Base-by-base conservation (phyloP, 2,113 vertebrate species). In the Otus sunia region DNA sequence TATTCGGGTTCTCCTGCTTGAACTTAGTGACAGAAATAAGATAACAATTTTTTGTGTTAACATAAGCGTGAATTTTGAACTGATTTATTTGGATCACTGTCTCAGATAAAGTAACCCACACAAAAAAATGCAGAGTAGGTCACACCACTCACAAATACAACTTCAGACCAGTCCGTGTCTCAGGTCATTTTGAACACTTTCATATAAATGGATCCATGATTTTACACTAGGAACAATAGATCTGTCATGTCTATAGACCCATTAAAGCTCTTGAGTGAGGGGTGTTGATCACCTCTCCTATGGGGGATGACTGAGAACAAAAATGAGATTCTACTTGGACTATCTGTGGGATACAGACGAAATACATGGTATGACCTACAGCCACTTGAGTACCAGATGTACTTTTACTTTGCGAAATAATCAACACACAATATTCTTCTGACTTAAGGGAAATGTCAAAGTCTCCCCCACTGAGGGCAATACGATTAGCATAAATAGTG, bases 1-100 rank as follows among this genome's bases (percentile, higher is more conserved):
- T 99, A 99, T 93, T 99, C 99, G n/a, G 98, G 98, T 92, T 99
- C 99, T 97, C 98, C 99, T 93, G 98, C 97, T 97, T 98, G 97
- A 75, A 96, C 99, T 99, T 98, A 91, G 96, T 76, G 69, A 97
- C 58, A 97, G 95, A 97, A 97, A 97, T 23, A 94, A 95, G 16
- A 92, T 16, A 92, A 92, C 19, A 97, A 90, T 94, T 97, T 78
- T 77, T 25, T 50, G 43, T 69, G 92, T 96, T 92, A 95, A 87
- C 15, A 72, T 52, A 56, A 87, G 76, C 64, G 79, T 16, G 15
- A 64, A 75, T 85, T 86, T 62, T 71, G 18, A 81, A 87, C 49
- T 11, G 26, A 22, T 80, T 39, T 8, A 68, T 78, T 68, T 66
- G 41, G 27, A 75, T 89, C 59, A 78, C 17, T 69, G 12, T 76